Evolutionary conservation across 2,888 invertebrate species (phyloP), one percentile per base, ranked within the genome.

Genomic region (Drosophila tanythrix): DNA sequence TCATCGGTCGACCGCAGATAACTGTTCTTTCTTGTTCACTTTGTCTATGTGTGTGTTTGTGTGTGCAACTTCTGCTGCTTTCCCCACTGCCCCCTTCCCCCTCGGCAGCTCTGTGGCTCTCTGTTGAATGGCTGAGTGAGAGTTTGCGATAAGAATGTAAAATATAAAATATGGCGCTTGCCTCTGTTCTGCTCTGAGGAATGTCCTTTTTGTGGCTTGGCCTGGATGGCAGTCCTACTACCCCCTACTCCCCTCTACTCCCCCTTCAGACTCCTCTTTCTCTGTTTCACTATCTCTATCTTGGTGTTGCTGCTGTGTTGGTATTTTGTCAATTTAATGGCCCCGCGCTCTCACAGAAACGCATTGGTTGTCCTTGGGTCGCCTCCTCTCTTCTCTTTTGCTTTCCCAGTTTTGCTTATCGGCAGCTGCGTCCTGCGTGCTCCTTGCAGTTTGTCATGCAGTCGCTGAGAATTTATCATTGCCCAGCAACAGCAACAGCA

Each of bases 91-190:
- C 8, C 58, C 31, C 63, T 21, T 27, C 8, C 58, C 31, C 63
- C 27, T 27, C 48, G 53, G 25, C 18, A 25, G 13, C 29, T 4
- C 61, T 55, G n/a, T 55, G 50, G 13, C 27, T 48, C 70, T 53
- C 57, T 76, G 81, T 62, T 75, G 88, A 90, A 90, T 88, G 88
- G 82, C 74, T 88, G 89, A 85, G 88, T 91, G 88, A 81, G 85
- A 88, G 88, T 89, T 89, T 83, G 90, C 92, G 93, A 93, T 93
- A 93, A 93, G 92, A 92, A 91, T 92, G 92, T 92, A 92, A 93
- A 93, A 93, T 93, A 93, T 92, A 93, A 92, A 90, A 90, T 91
- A 90, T 91, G 90, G 90, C 88, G 85, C 80, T 84, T 89, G 72
- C 70, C 80, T 79, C 74, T 70, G 72, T 73, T 70, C 62, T 63